Percentiles rank a stretch among this genome's conserved stretches.
phyloP scores from a whole-genome alignment of 2,797 vertebrate genomes.

The Myripristis murdjan region DNA sequence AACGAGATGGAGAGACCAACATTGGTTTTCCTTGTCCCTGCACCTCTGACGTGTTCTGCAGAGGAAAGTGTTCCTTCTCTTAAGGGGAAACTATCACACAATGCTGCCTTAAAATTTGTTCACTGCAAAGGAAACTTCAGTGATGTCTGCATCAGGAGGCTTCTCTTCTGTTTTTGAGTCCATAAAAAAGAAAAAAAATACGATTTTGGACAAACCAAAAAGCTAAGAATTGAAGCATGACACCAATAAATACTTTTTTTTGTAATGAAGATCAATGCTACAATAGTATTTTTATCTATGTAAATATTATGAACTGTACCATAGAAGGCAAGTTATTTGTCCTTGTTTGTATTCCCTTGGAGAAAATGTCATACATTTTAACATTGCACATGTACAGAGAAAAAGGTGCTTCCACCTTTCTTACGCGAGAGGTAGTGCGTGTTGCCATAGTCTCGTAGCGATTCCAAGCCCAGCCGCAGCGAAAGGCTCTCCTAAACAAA shows the following conservation, averaged over 20 bases:
- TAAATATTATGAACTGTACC: conserved; percentile 59
- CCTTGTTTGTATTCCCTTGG: conserved; percentile 5
- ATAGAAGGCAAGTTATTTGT: conserved; percentile 31
- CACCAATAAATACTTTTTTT: conserved; percentile 66
- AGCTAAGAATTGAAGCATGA: conserved; percentile 42
- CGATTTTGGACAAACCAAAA: conserved; percentile 66
- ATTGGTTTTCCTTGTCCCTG: conserved; percentile 33
- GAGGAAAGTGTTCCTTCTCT: conserved; percentile 42
- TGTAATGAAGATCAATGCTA: conserved; percentile 62
- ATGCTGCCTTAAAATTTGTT: conserved; percentile 75
- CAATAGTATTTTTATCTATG: conserved; percentile 56
- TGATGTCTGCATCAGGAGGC: conserved; percentile 45
- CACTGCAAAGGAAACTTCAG: conserved; percentile 54
- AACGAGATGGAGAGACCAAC: conserved; percentile 39
- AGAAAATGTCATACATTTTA: not conserved
- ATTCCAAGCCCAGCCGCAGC: not conserved
- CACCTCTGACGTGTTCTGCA: conserved; percentile 41
- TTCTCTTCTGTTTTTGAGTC: conserved; percentile 49
- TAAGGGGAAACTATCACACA: conserved; percentile 46
- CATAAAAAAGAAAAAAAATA: conserved; percentile 35
- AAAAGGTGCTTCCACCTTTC: not conserved
- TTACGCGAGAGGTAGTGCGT: not conserved
- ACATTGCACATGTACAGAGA: conserved; percentile 16
- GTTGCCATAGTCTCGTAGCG: not conserved
- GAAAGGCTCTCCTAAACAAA: not conserved